Evolutionary conservation across 2,888 invertebrate species (phyloP).

Genomic region (Erynnis tages): DNA sequence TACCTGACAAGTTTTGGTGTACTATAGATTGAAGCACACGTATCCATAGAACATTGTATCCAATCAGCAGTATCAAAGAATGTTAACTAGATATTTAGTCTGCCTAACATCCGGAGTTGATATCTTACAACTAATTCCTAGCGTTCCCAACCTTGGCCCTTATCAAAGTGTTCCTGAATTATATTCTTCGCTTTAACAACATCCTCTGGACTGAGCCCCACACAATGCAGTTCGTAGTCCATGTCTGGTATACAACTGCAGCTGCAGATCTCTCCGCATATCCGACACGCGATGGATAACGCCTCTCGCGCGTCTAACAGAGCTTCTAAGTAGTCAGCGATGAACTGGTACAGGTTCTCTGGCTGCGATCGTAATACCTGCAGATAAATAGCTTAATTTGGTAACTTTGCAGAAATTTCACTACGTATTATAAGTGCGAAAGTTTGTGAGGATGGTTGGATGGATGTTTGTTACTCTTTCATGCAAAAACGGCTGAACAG

Average conservation of each 20-base stretch:
- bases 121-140: neutral
- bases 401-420: no score
- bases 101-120: neutral
- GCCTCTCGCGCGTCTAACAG: conserved; percentile 85
- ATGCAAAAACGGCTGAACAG: no score
- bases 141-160: conserved; percentile 39
- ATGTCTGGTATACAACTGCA: conserved; percentile 47
- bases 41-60: no score
- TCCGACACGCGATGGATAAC: conserved; percentile 47
- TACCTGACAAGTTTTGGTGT: no score
- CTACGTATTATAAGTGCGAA: neutral
- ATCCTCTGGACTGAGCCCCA: conserved; percentile 48
- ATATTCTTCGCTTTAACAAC: conserved; percentile 40
- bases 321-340: conserved; percentile 85
- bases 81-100: conserved; percentile 1
- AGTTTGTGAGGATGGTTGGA: no score
- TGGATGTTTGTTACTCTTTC: no score
- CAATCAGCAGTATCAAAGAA: neutral
- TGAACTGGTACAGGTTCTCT: conserved; percentile 82
- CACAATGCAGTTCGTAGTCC: conserved; percentile 44
- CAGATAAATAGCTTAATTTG: no score
- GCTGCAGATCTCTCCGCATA: conserved; percentile 46
- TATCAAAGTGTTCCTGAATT: conserved; percentile 45
- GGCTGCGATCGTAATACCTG: conserved; percentile 87
- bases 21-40: no score